These are phyloP conservation scores for Dicroscelio sp. DNA, from an alignment of 2,888 invertebrate species.

Conservation along the genomic window DNA sequence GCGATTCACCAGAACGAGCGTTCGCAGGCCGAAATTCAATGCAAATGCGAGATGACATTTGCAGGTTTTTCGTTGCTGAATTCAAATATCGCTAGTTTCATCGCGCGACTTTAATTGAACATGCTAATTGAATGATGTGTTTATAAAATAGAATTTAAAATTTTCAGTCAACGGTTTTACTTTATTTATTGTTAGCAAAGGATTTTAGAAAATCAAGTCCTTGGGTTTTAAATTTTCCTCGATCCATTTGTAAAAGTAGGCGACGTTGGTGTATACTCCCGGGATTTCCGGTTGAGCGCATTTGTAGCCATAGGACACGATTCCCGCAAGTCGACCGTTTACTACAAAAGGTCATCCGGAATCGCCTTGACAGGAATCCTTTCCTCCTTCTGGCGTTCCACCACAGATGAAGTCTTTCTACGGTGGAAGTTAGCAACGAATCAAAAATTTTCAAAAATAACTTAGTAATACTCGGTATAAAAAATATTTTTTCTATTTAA, in stretches of 20 bases:
- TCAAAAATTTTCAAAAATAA: constrained; percentile 17
- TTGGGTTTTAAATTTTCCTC: not conserved
- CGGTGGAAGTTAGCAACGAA: no score
- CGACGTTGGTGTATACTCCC: constrained; percentile 70
- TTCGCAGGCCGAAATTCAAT: not conserved
- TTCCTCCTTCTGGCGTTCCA: constrained; percentile 61
- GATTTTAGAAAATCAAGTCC: not conserved
- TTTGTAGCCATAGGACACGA: constrained; percentile 63
- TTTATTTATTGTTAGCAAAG: no score
- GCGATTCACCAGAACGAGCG: not conserved
- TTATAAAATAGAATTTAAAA: no score
- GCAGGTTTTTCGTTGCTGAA: no score
- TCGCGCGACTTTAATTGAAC: no score
- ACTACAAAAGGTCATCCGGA: constrained; percentile 69
- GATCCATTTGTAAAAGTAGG: constrained; percentile 61
- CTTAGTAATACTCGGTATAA: no score
- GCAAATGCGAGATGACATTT: no score
- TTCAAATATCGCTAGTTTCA: no score
- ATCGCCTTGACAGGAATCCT: constrained; percentile 73
- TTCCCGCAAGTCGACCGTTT: constrained; percentile 58
- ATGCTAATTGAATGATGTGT: no score
- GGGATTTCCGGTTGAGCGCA: constrained; percentile 62
- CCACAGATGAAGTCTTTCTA: constrained; percentile 66
- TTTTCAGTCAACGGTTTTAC: no score
- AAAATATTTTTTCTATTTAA: not conserved